Evolutionary conservation across 2,797 vertebrate species (phyloP).

Genomic region (Tangara arthus): DNA sequence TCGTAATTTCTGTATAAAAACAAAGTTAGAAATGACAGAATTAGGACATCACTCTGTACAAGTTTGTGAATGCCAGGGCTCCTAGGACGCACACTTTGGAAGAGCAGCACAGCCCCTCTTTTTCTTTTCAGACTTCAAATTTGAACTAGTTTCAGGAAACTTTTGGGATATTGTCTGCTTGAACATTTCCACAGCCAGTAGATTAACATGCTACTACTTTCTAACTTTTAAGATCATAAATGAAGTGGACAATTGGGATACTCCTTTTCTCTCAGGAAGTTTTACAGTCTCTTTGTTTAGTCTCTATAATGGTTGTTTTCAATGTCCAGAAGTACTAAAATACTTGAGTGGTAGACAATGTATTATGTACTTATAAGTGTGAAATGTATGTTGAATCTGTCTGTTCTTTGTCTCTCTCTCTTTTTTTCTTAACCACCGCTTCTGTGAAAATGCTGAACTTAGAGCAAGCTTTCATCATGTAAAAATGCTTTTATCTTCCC

Average conservation of each 20-base stretch:
- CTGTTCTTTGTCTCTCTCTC: constrained; percentile 6
- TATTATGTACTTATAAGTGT: background rate
- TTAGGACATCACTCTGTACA: background rate
- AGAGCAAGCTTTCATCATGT: background rate
- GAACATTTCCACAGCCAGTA: background rate
- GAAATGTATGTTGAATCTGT: background rate
- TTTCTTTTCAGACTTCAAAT: background rate
- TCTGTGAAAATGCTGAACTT: constrained; percentile 25
- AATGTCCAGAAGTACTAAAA: background rate
- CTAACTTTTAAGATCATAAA: background rate
- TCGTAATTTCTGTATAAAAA: background rate
- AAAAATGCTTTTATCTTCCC: background rate
- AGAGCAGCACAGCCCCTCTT: background rate
- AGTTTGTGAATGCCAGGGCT: background rate
- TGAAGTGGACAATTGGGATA: background rate
- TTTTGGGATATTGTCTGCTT: background rate
- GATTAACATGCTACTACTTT: background rate
- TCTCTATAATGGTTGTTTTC: background rate
- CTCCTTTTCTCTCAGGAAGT: background rate
- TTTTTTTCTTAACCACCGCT: background rate
- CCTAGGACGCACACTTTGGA: background rate
- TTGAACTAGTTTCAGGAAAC: background rate
- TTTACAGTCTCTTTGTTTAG: background rate
- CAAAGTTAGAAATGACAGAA: background rate
- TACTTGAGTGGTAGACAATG: background rate